phyloP scores from a whole-genome alignment of 1,140 invertebrate species.

The Drosophila kohkoa region DNA sequence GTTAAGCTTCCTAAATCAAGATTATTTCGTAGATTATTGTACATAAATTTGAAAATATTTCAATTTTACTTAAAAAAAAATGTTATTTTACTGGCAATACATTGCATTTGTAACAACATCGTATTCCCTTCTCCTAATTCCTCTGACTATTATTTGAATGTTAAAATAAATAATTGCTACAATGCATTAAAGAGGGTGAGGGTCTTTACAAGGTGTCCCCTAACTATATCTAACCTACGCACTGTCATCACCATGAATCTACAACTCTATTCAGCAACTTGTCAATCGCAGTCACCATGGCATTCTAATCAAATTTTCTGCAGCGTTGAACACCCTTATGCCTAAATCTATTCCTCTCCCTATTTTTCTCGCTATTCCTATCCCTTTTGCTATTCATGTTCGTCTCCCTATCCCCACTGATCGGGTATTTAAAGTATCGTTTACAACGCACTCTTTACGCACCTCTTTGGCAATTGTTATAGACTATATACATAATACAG shows the following conservation, averaged over 20 bases:
- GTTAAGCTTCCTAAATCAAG: too few species aligned
- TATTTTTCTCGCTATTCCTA: background rate
- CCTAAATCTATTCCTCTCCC: background rate
- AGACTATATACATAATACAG: background rate
- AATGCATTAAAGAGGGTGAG: background rate
- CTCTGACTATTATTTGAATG: too few species aligned
- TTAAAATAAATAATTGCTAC: too few species aligned
- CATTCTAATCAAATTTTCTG: conserved; percentile 46
- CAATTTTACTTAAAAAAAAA: too few species aligned
- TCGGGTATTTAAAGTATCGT: conserved; percentile 31
- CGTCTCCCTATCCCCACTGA: background rate
- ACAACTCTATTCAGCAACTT: conserved; percentile 37
- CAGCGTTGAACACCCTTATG: conserved; percentile 44
- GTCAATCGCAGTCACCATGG: background rate
- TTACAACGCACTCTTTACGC: conserved; percentile 37
- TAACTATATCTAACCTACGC: background rate
- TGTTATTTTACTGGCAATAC: too few species aligned
- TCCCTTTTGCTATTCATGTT: background rate
- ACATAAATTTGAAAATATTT: too few species aligned
- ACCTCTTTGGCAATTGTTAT: conserved; percentile 41
- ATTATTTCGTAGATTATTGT: too few species aligned
- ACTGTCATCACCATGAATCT: background rate
- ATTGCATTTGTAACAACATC: too few species aligned
- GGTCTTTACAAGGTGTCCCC: background rate
- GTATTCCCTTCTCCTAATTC: too few species aligned